Conservation (phyloP, 2,888 invertebrate genomes). For the Phortica okadai region DNA sequence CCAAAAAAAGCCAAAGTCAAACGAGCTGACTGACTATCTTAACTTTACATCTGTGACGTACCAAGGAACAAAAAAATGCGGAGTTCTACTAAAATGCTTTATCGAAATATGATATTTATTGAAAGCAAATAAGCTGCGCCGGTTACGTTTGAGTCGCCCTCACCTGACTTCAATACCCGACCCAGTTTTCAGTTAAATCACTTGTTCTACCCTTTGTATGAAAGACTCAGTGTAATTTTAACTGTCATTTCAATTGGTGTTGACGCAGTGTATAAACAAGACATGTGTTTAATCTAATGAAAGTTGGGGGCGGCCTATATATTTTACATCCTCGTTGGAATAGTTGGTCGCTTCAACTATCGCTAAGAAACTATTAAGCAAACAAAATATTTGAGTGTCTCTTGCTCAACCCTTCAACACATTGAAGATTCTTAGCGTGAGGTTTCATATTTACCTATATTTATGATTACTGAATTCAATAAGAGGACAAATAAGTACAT, state of each 20-base stretch:
- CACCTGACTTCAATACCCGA: constrained; percentile 8
- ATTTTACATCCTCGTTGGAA: too few species aligned
- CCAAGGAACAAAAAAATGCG: not conserved
- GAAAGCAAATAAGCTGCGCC: constrained; percentile 6
- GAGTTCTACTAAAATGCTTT: not conserved
- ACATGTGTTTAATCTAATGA: not conserved
- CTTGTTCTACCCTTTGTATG: not conserved
- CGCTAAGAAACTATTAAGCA: too few species aligned
- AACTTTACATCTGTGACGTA: constrained; percentile 8
- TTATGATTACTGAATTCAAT: too few species aligned
- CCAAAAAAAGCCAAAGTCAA: constrained; percentile 52
- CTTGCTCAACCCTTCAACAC: too few species aligned
- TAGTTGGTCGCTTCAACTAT: too few species aligned
- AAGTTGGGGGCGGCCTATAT: constrained; percentile 8
- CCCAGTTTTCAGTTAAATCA: constrained; percentile 28
- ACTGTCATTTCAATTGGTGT: not conserved
- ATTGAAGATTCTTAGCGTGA: too few species aligned
- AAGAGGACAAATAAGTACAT: too few species aligned
- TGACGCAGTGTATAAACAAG: not conserved
- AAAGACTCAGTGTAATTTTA: not conserved
- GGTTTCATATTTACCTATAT: too few species aligned
- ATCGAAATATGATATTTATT: constrained; percentile 31
- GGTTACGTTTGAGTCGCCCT: not conserved
- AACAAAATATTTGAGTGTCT: too few species aligned
- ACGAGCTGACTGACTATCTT: constrained; percentile 2